phyloP scores from a whole-genome alignment of 92 coral and sea anemone genomes.

The Heliopora coerulea region DNA sequence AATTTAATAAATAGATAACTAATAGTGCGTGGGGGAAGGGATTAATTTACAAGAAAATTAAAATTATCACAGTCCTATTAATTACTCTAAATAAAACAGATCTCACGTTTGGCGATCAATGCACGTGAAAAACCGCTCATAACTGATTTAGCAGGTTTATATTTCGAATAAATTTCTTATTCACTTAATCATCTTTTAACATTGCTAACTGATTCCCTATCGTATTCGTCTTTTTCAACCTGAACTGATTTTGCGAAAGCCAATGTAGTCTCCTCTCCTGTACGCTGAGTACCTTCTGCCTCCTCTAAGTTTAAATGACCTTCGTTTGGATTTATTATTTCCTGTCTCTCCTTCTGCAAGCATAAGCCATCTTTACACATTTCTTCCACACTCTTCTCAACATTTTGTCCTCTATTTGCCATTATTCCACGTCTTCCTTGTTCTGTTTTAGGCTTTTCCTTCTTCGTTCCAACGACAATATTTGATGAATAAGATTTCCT shows the following conservation, averaged over 20 bases:
- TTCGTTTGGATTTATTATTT: neutral
- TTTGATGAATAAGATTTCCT: conserved; percentile 21
- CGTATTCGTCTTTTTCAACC: too few relatives aligned
- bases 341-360: neutral
- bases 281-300: neutral
- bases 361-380: neutral
- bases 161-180: neutral
- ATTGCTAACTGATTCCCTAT: neutral
- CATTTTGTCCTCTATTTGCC: neutral
- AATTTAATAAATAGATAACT: too few relatives aligned
- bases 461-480: neutral
- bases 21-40: too few relatives aligned
- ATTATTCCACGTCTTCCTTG: neutral
- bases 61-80: too few relatives aligned
- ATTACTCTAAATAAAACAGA: too few relatives aligned
- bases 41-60: too few relatives aligned
- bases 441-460: neutral
- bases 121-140: too few relatives aligned
- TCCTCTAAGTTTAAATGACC: neutral
- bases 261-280: neutral
- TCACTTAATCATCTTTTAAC: neutral
- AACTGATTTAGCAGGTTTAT: too few relatives aligned
- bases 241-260: neutral
- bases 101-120: too few relatives aligned
- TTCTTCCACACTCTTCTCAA: neutral